Base-by-base conservation (phyloP, 2,797 vertebrate genomes). In the Mormyrops attenuatus region DNA sequence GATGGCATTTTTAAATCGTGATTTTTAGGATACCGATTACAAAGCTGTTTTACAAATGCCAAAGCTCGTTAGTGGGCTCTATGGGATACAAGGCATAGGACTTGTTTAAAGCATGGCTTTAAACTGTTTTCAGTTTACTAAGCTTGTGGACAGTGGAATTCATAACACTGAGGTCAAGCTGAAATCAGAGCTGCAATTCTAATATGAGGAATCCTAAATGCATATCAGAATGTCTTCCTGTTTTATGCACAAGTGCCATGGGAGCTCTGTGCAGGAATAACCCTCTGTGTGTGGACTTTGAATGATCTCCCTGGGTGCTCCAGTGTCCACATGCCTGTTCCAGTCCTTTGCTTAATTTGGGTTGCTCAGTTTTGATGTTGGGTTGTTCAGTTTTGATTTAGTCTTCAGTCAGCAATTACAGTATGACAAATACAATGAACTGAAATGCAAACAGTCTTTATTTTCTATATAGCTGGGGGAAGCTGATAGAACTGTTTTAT, bases 291-390 rank as follows among this genome's bases (percentile, higher is more conserved):
- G 69, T 44, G 73, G 34, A 38, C 73, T 80, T 38, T 41, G 34
- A 15, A 38, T 6, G 15, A 20, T 80, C 34, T 80, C 34, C 73
- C 73, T 80, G 73, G 66, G 66, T 17, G 34, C 17, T 47, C 7
- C 20, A 26, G n/a, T 30, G 89, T 90, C 91, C 91, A 91, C 90
- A 90, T 91, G 91, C 91, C 91, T 89, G 89, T 91, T 60, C 93
- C 91, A 91, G 91, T 92, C 90, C 92, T 94, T 90, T 91, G 94
- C 93, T 93, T 93, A 94, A 91, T 93, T 90, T 41, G 87, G 93
- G 93, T 92, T 91, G 91, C 88, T 92, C 93, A n/a, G n/a, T n/a
- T n/a, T n/a, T n/a, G n/a, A n/a, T n/a, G n/a, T n/a, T n/a, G n/a
- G n/a, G n/a, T n/a, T n/a, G 30, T 55, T 57, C 52, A n/a, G 91